Conservation (phyloP, 2,888 invertebrate species). For the Barypeithes pellucidus region DNA sequence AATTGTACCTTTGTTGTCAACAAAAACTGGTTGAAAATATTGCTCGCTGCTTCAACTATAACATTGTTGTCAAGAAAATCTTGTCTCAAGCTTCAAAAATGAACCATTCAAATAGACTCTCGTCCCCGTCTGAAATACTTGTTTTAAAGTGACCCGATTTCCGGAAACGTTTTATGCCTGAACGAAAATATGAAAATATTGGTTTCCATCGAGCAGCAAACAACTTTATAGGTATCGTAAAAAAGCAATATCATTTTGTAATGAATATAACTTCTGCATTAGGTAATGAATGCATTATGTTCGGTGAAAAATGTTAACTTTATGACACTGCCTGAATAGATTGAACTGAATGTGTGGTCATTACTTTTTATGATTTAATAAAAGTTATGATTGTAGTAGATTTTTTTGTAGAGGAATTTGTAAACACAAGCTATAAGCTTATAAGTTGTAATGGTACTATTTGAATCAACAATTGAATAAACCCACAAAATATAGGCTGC, state of each 20-base stretch:
- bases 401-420: not conserved
- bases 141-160: slow-evolving; percentile 15
- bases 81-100: too few species aligned
- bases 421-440: too few species aligned
- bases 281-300: not conserved
- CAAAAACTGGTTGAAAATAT: too few species aligned
- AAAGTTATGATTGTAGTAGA: too few species aligned
- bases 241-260: slow-evolving; percentile 9
- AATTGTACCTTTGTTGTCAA: too few species aligned
- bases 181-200: slow-evolving; percentile 23
- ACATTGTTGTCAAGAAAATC: too few species aligned
- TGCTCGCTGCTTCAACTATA: too few species aligned
- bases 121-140: not conserved
- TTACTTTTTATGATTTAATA: too few species aligned
- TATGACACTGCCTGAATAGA: not conserved
- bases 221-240: slow-evolving; percentile 15
- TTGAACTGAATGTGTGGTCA: too few species aligned
- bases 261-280: slow-evolving; percentile 14
- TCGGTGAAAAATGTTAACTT: not conserved
- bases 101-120: slow-evolving; percentile 2
- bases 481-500: too few species aligned
- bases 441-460: too few species aligned
- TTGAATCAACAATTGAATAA: too few species aligned
- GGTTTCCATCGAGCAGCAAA: slow-evolving; percentile 14
- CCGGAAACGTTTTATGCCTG: slow-evolving; percentile 1